phyloP scores from a whole-genome alignment of 2,797 vertebrate species.

The Falco naumanni region DNA sequence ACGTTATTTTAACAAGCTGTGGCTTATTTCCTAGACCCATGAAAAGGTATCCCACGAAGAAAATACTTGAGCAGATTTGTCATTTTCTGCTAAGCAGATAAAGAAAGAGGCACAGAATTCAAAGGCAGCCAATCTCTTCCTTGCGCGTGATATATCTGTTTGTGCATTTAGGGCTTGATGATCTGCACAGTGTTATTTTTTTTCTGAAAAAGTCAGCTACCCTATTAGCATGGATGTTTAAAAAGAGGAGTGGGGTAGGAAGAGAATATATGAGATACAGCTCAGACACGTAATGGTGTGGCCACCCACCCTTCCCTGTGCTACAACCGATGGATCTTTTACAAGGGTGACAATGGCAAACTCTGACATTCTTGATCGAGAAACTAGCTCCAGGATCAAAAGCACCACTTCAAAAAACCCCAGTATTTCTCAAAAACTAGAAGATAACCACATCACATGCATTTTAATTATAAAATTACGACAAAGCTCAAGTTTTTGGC shows the following conservation, averaged over 20 bases:
- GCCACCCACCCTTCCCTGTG: accelerated
- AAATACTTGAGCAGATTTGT: background rate
- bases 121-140: background rate
- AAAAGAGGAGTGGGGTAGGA: background rate
- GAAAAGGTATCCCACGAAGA: background rate
- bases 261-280: background rate
- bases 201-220: background rate
- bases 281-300: background rate
- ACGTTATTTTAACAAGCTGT: background rate
- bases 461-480: accelerated
- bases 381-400: background rate
- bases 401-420: background rate
- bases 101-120: background rate
- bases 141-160: no score
- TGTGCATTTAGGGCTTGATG: background rate
- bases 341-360: background rate
- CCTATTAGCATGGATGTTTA: background rate
- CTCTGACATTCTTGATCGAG: accelerated
- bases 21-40: no score
- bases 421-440: background rate
- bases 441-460: background rate
- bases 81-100: background rate
- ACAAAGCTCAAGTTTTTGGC: background rate
- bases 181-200: background rate
- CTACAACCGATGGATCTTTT: background rate